phyloP scores from a whole-genome alignment of 2,888 invertebrate species.

The Bursaphelenchus okinawaensis region DNA sequence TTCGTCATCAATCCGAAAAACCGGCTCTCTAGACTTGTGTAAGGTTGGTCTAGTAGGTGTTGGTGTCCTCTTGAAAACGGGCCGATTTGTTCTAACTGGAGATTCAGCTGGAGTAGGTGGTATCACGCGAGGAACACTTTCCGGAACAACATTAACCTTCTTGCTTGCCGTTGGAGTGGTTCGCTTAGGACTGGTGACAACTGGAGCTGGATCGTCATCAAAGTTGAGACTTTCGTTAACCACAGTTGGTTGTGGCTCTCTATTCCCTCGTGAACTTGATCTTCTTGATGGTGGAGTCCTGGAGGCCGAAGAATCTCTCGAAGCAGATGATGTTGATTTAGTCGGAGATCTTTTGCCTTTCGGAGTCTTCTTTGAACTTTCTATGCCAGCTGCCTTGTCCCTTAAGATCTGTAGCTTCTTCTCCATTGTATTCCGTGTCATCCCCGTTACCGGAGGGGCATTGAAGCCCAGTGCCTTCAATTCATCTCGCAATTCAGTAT shows the following conservation, averaged over 20 bases:
- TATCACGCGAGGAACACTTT: background rate
- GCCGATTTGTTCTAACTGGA: background rate
- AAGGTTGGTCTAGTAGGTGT: background rate
- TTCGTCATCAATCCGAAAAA: background rate
- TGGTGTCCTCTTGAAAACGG: background rate
- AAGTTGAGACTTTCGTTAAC: background rate
- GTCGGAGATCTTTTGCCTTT: background rate
- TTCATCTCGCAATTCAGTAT: slow-evolving; percentile 39
- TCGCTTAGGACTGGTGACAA: background rate
- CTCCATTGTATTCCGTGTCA: slow-evolving; percentile 41
- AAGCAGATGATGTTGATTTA: background rate
- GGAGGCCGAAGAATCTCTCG: background rate
- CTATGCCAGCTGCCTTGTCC: slow-evolving; percentile 1
- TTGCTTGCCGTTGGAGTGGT: background rate
- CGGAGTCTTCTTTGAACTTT: slow-evolving; percentile 6
- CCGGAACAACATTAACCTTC: background rate
- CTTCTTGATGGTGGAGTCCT: background rate
- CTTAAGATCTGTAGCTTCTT: slow-evolving; percentile 35
- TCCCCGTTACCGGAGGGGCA: slow-evolving; percentile 40
- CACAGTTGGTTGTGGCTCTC: background rate
- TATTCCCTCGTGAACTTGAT: background rate
- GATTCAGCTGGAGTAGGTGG: background rate
- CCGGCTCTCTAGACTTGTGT: background rate
- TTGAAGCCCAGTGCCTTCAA: slow-evolving; percentile 30
- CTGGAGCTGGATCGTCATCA: background rate